Conservation (phyloP, 2,888 invertebrate genomes). For the Noctua fimbriata region DNA sequence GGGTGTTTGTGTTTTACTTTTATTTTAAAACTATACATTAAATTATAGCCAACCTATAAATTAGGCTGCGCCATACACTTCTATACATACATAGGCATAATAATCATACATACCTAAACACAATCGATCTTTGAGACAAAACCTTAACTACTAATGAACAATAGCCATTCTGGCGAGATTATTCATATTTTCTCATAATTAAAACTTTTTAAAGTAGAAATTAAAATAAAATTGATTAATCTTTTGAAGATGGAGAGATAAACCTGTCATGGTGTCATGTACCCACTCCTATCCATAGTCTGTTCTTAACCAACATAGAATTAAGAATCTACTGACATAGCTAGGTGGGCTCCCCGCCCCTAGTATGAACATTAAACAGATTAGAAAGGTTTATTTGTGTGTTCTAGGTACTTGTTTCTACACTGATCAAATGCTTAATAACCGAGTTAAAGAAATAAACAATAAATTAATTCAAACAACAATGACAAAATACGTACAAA, state of each 20-base stretch:
- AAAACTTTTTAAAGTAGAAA: slow-evolving; percentile 49
- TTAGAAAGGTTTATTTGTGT: not conserved
- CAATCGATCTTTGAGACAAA: slow-evolving; percentile 55
- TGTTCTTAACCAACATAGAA: slow-evolving; percentile 14
- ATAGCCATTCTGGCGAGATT: slow-evolving; percentile 29
- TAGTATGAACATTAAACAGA: not conserved
- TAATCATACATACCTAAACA: slow-evolving; percentile 62
- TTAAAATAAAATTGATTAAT: slow-evolving; percentile 50
- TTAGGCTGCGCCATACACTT: slow-evolving; percentile 60
- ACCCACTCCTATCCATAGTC: slow-evolving; percentile 22
- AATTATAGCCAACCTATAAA: slow-evolving; percentile 59
- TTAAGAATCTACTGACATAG: not conserved
- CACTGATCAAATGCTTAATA: slow-evolving; percentile 46
- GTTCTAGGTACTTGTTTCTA: slow-evolving; percentile 46
- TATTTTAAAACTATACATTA: slow-evolving; percentile 68
- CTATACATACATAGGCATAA: slow-evolving; percentile 61
- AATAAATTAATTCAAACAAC: slow-evolving; percentile 58
- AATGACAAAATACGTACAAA: slow-evolving; percentile 42
- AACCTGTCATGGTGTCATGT: slow-evolving; percentile 44
- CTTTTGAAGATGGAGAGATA: slow-evolving; percentile 55
- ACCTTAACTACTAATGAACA: slow-evolving; percentile 54
- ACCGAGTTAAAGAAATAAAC: slow-evolving; percentile 49
- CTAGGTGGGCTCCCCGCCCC: not conserved
- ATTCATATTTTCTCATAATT: slow-evolving; percentile 52
- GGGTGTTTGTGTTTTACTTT: slow-evolving; percentile 56